These are phyloP conservation scores for Seladonia tumulorum DNA, from an alignment of 2,888 invertebrate genomes.

Conservation along the genomic window DNA sequence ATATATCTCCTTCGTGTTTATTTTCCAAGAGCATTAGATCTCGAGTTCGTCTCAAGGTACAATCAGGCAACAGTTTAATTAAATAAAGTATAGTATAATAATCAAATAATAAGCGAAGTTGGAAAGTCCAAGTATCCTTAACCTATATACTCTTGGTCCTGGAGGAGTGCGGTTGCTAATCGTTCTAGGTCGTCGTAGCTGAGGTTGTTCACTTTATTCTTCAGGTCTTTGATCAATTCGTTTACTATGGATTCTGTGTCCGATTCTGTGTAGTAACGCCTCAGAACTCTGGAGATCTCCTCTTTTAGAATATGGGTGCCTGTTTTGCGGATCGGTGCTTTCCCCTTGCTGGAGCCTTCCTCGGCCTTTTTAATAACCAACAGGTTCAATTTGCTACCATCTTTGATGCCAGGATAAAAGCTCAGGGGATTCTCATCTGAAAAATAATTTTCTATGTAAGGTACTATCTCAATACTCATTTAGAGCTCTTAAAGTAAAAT, in stretches of 20 bases:
- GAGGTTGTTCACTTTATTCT: constrained; percentile 85
- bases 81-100: constrained; percentile 71
- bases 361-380: constrained; percentile 87
- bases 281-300: constrained; percentile 86
- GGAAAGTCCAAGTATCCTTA: constrained; percentile 61
- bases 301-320: constrained; percentile 86
- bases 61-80: constrained; percentile 61
- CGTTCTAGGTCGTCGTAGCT: constrained; percentile 88
- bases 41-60: constrained; percentile 14
- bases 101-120: constrained; percentile 61
- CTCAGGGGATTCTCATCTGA: constrained; percentile 89
- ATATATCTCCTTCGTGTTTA: background rate
- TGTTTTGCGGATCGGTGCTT: constrained; percentile 60
- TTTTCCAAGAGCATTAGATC: background rate
- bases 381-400: constrained; percentile 90
- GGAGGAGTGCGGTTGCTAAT: constrained; percentile 88
- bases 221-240: constrained; percentile 86
- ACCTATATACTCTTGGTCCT: constrained; percentile 88
- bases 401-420: constrained; percentile 90
- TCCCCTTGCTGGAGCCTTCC: constrained; percentile 72
- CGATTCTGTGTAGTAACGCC: constrained; percentile 87
- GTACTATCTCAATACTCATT: background rate
- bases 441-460: constrained; percentile 50
- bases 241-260: constrained; percentile 88
- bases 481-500: background rate